Percentiles rank a stretch among this genome's conserved stretches.
Evolutionary conservation across 2,797 vertebrate species (phyloP).

Genomic region (Poliocrania exsul): DNA sequence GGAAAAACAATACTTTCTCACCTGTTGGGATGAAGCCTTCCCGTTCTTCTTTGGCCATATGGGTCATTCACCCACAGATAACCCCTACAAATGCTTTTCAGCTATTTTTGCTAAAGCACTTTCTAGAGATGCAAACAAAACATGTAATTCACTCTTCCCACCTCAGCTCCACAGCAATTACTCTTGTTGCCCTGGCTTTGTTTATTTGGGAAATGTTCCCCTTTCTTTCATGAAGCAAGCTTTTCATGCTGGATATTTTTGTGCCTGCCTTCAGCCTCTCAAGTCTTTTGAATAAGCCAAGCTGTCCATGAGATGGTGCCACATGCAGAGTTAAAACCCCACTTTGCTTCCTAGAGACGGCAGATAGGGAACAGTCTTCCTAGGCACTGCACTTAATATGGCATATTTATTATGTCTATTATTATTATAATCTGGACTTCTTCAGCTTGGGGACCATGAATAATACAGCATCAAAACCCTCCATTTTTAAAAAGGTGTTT

Average conservation of each 20-base stretch:
- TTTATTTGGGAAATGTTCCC: not conserved
- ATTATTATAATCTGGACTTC: constrained; percentile 17
- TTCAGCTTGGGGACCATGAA: constrained; percentile 7
- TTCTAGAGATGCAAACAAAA: not conserved
- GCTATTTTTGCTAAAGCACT: not conserved
- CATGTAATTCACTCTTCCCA: not conserved
- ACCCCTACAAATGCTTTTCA: not conserved
- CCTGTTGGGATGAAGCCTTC: not conserved
- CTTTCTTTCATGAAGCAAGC: not conserved
- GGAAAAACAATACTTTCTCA: not conserved
- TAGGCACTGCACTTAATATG: not conserved
- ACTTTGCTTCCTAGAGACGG: not conserved
- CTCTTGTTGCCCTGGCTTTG: not conserved
- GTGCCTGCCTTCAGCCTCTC: not conserved
- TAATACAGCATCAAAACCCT: not conserved
- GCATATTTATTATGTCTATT: not conserved
- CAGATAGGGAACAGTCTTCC: not conserved
- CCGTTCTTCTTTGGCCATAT: not conserved
- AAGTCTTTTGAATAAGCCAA: not conserved
- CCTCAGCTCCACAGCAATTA: not conserved
- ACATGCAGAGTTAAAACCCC: not conserved
- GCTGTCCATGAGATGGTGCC: not conserved
- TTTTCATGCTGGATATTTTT: not conserved
- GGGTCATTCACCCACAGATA: not conserved
- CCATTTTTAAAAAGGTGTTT: constrained; percentile 5